Base-by-base conservation (phyloP, 2,888 invertebrate genomes). In the Dorcus hopei region DNA sequence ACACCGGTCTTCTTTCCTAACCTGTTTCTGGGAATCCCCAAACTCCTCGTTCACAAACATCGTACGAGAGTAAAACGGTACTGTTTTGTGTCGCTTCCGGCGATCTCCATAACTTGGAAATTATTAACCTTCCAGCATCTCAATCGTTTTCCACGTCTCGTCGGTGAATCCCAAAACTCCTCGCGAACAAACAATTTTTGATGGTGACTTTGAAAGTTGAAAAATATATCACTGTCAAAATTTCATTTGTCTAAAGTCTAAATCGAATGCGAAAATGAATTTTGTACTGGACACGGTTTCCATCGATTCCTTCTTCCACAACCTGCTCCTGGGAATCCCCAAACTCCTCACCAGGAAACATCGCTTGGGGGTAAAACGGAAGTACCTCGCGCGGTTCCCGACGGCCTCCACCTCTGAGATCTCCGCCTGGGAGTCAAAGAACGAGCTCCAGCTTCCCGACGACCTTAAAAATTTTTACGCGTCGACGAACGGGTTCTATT, bases 381-480 rank as follows among this genome's bases (percentile, higher is more conserved):
- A 59, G 39, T 59, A 59, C 47, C 39, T 67, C 19, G 57, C 58
- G n/a, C 61, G 65, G 33, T 61, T 59, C 39, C 56, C 54, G 39
- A 62, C 63, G 8, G 43, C 59, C 9, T 26, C 52, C 14, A 54
- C 57, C 9, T 23, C 54, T 16, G 70, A 72, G 43, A 70, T 92
- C 40, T 82, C 86, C 4, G 85, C 85, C 38, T 94, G 93, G 93
- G 93, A 94, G 72, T 89, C 91, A 69, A 82, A 87, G 57, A 88
- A 93, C 74, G 87, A 88, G 43, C 87, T 90, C 40, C 79, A 82
- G 41, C 77, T 94, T 51, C 91, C 93, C 0, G 87, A 89, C 64
- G 93, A 93, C 72, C 79, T 93, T 64, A 85, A 88, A 57, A 88
- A 89, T 70, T 94, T 93, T 73, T 94, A 92, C 73, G 80, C 86